Percentiles rank a stretch among this genome's conserved stretches.
These are phyloP conservation scores for Rhamnusium bicolor DNA, from an alignment of 2,888 invertebrate species.

Conservation along the genomic window DNA sequence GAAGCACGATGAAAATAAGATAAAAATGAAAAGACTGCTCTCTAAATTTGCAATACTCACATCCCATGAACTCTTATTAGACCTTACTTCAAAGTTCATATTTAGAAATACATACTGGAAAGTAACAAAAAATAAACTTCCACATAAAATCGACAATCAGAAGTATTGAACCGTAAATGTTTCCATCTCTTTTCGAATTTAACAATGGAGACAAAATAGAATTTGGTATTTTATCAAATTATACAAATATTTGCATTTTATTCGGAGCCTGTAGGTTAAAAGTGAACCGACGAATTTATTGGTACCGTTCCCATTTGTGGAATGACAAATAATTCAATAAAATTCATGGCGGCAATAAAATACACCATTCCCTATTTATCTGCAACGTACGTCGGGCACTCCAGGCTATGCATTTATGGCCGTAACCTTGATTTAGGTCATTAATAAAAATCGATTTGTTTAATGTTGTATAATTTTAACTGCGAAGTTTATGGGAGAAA, in stretches of 20 bases:
- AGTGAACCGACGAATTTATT: not conserved
- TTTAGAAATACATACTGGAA: not conserved
- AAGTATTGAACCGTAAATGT: not conserved
- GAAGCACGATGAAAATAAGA: conserved; percentile 14
- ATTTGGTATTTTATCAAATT: conserved; percentile 22
- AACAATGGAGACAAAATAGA: not conserved
- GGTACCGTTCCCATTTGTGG: not conserved
- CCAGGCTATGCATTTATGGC: conserved; percentile 12
- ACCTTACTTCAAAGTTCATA: not conserved
- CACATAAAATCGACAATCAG: not conserved
- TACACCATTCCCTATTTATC: not conserved
- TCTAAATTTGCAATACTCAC: conserved; percentile 17
- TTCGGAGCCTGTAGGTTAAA: conserved; percentile 4
- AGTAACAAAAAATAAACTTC: not conserved
- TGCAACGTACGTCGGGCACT: conserved; percentile 4
- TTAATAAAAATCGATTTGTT: conserved; percentile 19
- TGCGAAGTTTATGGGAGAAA: no score
- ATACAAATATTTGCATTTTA: conserved; percentile 25
- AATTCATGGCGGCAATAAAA: conserved; percentile 16
- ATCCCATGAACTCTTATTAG: conserved; percentile 25
- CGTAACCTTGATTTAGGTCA: conserved; percentile 23
- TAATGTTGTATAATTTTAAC: no score
- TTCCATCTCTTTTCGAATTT: not conserved
- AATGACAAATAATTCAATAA: conserved; percentile 22
- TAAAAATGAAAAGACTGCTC: conserved; percentile 38